Evolutionary conservation across 92 coral and sea anemone species (phyloP).

Genomic region (Palythoa grandis): DNA sequence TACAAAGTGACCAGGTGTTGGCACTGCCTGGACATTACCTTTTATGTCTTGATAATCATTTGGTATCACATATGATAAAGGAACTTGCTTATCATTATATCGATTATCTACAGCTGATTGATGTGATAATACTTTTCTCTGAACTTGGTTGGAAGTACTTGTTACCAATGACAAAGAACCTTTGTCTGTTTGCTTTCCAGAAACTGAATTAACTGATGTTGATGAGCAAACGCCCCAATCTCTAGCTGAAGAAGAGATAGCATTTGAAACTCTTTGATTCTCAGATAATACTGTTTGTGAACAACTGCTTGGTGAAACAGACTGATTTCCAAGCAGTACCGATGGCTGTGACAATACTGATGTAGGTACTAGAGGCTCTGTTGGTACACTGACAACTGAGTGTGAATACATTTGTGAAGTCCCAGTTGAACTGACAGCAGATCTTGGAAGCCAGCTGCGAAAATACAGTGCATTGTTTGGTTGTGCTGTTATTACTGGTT

Average conservation of each 20-base stretch:
- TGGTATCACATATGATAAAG: background rate
- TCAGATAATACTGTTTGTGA: constrained; percentile 10
- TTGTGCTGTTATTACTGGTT: background rate
- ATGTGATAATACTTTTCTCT: background rate
- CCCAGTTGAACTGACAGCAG: constrained; percentile 1
- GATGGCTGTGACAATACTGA: constrained; percentile 5
- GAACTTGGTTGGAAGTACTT: background rate
- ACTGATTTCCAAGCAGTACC: background rate
- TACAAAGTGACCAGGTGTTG: background rate
- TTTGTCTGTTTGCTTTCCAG: background rate
- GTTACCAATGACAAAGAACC: background rate
- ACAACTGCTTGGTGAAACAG: background rate
- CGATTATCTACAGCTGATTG: background rate
- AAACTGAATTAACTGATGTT: background rate
- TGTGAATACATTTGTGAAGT: constrained; percentile 14
- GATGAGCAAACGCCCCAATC: background rate
- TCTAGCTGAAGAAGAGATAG: background rate
- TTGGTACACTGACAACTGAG: constrained; percentile 14
- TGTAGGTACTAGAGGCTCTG: background rate
- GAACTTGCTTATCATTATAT: background rate
- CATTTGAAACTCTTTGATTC: constrained; percentile 6
- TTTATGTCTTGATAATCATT: background rate
- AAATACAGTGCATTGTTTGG: constrained; percentile 29
- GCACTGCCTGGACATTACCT: background rate
- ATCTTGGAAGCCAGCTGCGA: constrained; percentile 22